Percentiles rank a stretch among this genome's conserved stretches.
Conservation (phyloP, 2,797 vertebrate genomes). For the Eutrigla gurnardus region DNA sequence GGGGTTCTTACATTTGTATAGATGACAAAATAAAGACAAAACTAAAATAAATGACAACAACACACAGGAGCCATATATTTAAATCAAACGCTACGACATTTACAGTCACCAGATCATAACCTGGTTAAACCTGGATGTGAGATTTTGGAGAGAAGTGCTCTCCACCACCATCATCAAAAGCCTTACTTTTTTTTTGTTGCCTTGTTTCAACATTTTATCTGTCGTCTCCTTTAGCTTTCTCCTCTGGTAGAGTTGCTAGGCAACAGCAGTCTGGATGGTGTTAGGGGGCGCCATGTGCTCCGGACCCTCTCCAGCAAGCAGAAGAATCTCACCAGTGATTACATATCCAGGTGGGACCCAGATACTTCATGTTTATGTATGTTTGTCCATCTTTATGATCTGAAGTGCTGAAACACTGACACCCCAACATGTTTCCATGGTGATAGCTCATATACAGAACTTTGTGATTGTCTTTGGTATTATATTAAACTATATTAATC, state of each 20-base stretch:
- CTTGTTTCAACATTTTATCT: constrained; percentile 12
- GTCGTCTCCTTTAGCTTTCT: constrained; percentile 80
- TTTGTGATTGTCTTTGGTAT: not conserved
- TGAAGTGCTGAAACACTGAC: not conserved
- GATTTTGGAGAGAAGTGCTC: not conserved
- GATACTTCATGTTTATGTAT: not conserved
- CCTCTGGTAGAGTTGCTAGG: constrained; percentile 88
- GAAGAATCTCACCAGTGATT: constrained; percentile 82
- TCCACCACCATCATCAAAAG: not conserved
- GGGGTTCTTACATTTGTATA: not conserved
- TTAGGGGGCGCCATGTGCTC: constrained; percentile 88
- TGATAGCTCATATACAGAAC: not conserved
- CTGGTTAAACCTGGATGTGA: not conserved
- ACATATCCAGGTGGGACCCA: constrained; percentile 82
- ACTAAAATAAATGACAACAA: not conserved
- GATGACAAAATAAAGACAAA: not conserved
- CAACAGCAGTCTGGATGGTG: constrained; percentile 87
- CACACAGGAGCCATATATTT: not conserved
- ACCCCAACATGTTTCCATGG: not conserved
- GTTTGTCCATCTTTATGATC: constrained; percentile 2
- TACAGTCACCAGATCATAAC: not conserved
- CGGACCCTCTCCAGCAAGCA: constrained; percentile 85
- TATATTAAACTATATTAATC: not conserved
- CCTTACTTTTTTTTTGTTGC: not conserved
- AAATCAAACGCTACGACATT: no score